Evolutionary conservation across 2,888 invertebrate genomes (phyloP), one percentile per base, ranked within the genome.

Genomic region (Nasonia oneida): DNA sequence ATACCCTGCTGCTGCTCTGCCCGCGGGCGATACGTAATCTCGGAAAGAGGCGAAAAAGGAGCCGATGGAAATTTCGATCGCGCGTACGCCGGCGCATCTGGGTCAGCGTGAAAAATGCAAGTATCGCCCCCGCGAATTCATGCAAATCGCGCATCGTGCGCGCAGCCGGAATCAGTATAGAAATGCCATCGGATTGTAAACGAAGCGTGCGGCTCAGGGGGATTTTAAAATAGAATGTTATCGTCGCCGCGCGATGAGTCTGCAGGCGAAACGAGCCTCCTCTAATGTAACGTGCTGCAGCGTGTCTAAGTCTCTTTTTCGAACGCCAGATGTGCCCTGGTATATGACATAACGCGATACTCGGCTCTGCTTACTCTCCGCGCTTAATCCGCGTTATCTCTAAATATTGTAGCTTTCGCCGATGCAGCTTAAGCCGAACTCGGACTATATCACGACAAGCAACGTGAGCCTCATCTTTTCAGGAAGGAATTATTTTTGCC

Each of bases 21-120:
- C 23, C 23, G 23, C 23, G 23, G 23, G 23, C 23, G 23, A 23
- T 23, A 23, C 23, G 23, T 23, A 23, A 23, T 23, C 23, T 23
- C 23, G 23, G 42, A 42, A 23, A 23, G 67, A 82, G 37, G 53
- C 18, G 29, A 82, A 67, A 67, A 42, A 75, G 18, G 37, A 76
- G 10, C 67, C 39, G 61, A 78, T 83, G 78, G 61, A 73, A 78
- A 83, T 83, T 83, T 78, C 37, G 71, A 76, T 76, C 50, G 76
- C 82, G 61, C 47, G 47, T 33, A 33, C 29, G 18, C 70, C 77
- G 39, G 29, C 29, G 71, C 61, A 78, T 73, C 33, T 71, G 37
- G 78, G 73, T 83, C 78, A 83, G 37, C 29, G 14, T 18, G 6
- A 8, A 47, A 47, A 73, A 61, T 42, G 37, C 12, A 37, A 23